Evolutionary conservation across 92 coral and sea anemone species (phyloP).

Genomic region (Epizoanthus scotinus): DNA sequence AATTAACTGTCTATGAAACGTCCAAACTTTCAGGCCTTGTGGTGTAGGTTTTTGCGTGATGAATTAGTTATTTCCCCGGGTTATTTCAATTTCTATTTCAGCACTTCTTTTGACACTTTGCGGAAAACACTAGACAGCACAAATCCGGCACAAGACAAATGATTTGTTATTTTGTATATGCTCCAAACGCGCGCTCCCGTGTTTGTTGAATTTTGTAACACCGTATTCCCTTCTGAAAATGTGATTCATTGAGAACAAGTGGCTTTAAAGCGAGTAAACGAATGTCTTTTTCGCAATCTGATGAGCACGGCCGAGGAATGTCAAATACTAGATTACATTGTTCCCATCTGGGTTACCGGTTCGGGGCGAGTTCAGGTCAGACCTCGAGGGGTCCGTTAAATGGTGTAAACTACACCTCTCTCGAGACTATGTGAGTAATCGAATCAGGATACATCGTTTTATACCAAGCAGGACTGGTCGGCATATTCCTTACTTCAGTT

Average conservation of each 20-base stretch:
- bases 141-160: constrained; percentile 33
- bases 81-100: background rate
- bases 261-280: background rate
- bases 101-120: constrained; percentile 9
- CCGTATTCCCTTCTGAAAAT: background rate
- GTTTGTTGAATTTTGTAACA: background rate
- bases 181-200: background rate
- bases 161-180: background rate
- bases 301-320: background rate
- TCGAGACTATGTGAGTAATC: too few species aligned
- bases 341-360: too few species aligned
- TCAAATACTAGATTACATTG: background rate
- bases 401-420: constrained; percentile 6
- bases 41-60: background rate
- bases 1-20: background rate
- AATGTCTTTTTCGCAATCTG: background rate
- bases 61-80: background rate
- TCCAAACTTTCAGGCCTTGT: background rate
- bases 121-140: constrained; percentile 31
- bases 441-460: too few species aligned
- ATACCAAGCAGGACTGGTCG: too few species aligned
- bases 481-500: too few species aligned
- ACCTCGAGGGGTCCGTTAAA: background rate
- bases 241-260: background rate
- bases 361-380: background rate